Conservation (phyloP, 2,113 vertebrate genomes). For the Sardina pilchardus region DNA sequence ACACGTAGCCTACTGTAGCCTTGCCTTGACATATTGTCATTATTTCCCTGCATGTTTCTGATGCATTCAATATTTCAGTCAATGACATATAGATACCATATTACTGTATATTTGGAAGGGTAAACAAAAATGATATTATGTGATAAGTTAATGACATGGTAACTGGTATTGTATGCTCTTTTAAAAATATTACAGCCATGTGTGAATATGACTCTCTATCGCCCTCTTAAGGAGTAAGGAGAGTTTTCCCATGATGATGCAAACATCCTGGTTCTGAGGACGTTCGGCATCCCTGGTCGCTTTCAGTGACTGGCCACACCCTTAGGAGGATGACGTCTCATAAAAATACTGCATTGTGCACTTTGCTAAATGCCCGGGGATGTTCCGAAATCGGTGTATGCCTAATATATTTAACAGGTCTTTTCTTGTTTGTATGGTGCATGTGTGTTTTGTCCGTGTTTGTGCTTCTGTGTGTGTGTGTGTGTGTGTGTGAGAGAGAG, state of each 20-base stretch:
- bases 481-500: not conserved
- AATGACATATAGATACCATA: no score
- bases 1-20: no score
- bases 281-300: not conserved
- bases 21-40: no score
- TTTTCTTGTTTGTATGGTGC: not conserved
- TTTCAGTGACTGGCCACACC: not conserved
- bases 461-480: slow-evolving; percentile 17
- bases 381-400: not conserved
- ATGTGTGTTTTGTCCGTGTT: not conserved
- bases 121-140: no score
- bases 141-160: not conserved
- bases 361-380: not conserved
- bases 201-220: not conserved
- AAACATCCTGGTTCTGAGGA: slow-evolving; percentile 14
- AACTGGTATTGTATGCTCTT: not conserved
- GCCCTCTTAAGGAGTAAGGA: not conserved
- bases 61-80: no score
- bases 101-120: no score
- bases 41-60: no score
- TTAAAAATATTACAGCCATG: not conserved
- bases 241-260: not conserved
- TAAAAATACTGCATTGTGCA: slow-evolving; percentile 16
- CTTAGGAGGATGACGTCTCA: not conserved
- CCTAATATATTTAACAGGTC: not conserved